A percentile compares a stretch with the other conserved stretches of the same genome.
Evolutionary conservation across 2,797 vertebrate genomes (phyloP).

Genomic region (Lepus townsendii): DNA sequence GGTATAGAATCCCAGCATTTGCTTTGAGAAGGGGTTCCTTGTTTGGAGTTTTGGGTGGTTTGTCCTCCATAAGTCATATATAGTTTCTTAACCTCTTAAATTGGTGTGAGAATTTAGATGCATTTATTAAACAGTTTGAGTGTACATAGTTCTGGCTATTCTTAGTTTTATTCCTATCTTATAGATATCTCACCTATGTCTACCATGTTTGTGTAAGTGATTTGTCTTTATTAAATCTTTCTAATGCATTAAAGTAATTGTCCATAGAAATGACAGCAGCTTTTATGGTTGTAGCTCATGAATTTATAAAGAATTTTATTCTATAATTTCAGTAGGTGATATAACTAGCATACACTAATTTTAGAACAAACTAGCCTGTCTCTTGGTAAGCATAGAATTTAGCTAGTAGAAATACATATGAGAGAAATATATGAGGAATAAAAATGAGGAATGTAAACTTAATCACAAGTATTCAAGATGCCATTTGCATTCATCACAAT

Average conservation of each 20-base stretch:
- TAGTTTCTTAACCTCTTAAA: neutral
- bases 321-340: neutral
- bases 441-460: too few relatives aligned
- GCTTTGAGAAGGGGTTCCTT: neutral
- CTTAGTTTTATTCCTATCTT: slow-evolving; percentile 9
- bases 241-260: neutral
- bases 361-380: neutral
- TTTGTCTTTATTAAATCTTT: neutral
- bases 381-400: neutral
- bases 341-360: neutral
- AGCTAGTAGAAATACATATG: neutral
- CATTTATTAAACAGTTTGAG: neutral
- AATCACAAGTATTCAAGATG: neutral
- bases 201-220: neutral
- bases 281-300: slow-evolving; percentile 9
- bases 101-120: neutral
- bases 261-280: neutral
- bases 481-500: neutral
- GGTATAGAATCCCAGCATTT: neutral
- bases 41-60: neutral
- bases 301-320: slow-evolving; percentile 26
- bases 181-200: neutral
- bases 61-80: neutral
- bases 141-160: slow-evolving; percentile 24
- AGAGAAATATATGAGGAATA: neutral